A percentile compares a stretch with the other conserved stretches of the same genome.
Evolutionary conservation across 2,888 invertebrate species (phyloP).

Genomic region (Clunio marinus): DNA sequence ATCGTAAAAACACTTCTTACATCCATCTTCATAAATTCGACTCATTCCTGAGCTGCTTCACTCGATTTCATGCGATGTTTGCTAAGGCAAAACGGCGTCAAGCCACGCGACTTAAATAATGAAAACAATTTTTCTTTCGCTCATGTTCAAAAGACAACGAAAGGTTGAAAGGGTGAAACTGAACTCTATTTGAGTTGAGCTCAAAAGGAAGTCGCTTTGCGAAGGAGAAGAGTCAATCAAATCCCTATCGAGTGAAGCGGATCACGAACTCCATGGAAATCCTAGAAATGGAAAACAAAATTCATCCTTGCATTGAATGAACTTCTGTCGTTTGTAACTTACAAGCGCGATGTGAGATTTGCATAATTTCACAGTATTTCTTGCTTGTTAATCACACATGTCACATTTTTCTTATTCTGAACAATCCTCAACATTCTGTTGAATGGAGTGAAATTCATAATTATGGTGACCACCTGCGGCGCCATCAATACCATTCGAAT

Average conservation of each 20-base stretch:
- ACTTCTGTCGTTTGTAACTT: too few relatives aligned
- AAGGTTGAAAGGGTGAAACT: background rate
- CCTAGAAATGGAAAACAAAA: too few relatives aligned
- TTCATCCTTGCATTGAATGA: background rate
- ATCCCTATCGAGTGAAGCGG: background rate
- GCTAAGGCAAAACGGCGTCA: conserved; percentile 2
- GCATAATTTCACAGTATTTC: background rate
- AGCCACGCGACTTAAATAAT: conserved; percentile 16
- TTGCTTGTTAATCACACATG: background rate
- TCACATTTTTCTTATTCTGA: background rate
- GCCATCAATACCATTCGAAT: background rate
- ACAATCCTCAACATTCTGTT: too few relatives aligned
- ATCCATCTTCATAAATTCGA: background rate
- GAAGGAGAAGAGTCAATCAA: background rate
- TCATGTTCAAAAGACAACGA: background rate
- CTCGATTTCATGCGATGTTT: background rate
- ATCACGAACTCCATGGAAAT: background rate
- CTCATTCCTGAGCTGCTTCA: background rate
- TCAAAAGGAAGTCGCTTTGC: background rate
- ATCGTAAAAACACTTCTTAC: background rate
- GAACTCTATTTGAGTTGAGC: background rate
- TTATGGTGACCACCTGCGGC: background rate
- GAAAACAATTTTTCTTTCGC: conserved; percentile 3
- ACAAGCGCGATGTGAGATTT: too few relatives aligned
- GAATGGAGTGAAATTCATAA: too few relatives aligned